These are phyloP conservation scores for Hecatera dysodea DNA, from an alignment of 2,888 invertebrate species.

Conservation along the genomic window DNA sequence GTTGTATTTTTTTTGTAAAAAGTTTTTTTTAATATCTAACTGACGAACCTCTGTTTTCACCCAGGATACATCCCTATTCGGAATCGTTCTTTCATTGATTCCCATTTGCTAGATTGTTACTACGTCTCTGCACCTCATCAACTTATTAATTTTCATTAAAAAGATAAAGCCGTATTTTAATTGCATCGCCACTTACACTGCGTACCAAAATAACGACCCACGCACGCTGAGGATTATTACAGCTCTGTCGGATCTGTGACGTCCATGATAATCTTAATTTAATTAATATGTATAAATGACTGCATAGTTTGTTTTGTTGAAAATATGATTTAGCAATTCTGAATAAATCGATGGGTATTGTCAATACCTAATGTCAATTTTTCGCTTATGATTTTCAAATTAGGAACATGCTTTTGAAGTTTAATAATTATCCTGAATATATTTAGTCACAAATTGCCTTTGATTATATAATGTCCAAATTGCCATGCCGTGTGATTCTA, in stretches of 20 bases:
- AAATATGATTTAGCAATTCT: background rate
- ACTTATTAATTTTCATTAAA: slow-evolving; percentile 23
- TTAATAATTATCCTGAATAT: too few relatives aligned
- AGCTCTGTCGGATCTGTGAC: slow-evolving; percentile 29
- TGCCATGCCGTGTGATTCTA: too few relatives aligned
- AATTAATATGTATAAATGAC: slow-evolving; percentile 14
- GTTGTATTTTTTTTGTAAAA: too few relatives aligned
- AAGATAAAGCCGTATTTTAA: slow-evolving; percentile 26
- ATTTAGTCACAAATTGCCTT: too few relatives aligned
- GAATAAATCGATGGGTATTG: background rate
- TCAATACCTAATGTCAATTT: background rate
- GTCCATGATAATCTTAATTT: slow-evolving; percentile 20
- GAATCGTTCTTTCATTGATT: background rate
- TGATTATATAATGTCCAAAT: too few relatives aligned
- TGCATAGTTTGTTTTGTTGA: background rate
- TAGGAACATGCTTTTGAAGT: background rate
- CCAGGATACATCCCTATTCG: too few relatives aligned
- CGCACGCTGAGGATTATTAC: slow-evolving; percentile 17
- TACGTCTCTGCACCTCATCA: background rate
- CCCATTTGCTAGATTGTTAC: background rate
- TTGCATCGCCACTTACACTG: slow-evolving; percentile 19
- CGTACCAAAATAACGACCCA: slow-evolving; percentile 33
- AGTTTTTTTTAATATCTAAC: too few relatives aligned
- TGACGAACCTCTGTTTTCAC: too few relatives aligned
- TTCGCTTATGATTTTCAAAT: background rate